These are phyloP conservation scores for Cyanoderma ruficeps DNA, from an alignment of 2,113 vertebrate species.

Conservation along the genomic window DNA sequence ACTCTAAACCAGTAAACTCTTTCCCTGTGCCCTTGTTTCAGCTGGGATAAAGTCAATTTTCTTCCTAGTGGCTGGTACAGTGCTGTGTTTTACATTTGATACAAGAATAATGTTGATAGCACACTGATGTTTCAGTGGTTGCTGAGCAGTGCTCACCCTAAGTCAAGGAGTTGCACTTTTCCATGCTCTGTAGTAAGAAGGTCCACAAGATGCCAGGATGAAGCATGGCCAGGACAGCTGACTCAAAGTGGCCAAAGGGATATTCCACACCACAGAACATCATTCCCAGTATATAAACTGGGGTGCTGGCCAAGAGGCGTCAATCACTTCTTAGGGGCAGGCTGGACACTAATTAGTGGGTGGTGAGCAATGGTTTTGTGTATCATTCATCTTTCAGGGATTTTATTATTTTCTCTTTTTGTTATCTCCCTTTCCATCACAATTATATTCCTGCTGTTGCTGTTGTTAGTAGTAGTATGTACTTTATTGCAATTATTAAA, in stretches of 20 bases:
- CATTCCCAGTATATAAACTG: not conserved
- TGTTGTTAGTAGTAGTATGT: not conserved
- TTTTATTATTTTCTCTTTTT: not conserved
- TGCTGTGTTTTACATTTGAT: not conserved
- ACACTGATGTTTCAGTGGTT: not conserved
- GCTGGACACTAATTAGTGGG: not conserved
- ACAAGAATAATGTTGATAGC: not conserved
- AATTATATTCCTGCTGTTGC: not conserved
- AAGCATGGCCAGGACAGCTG: not conserved
- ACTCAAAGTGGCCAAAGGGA: not conserved
- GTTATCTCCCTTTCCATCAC: not conserved
- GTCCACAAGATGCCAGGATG: not conserved
- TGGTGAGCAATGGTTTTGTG: not conserved
- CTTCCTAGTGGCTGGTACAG: not conserved
- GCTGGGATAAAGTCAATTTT: not conserved
- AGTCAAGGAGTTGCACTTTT: not conserved
- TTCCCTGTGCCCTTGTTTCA: not conserved
- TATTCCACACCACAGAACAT: not conserved
- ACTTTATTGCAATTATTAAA: not conserved
- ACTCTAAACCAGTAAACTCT: not conserved
- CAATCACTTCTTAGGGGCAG: not conserved
- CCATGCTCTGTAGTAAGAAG: not conserved
- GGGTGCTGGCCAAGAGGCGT: not conserved
- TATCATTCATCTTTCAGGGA: accelerated
- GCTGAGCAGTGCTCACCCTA: not conserved